phyloP scores from a whole-genome alignment of 1,140 invertebrate genomes.

The Trichonephila inaurata region DNA sequence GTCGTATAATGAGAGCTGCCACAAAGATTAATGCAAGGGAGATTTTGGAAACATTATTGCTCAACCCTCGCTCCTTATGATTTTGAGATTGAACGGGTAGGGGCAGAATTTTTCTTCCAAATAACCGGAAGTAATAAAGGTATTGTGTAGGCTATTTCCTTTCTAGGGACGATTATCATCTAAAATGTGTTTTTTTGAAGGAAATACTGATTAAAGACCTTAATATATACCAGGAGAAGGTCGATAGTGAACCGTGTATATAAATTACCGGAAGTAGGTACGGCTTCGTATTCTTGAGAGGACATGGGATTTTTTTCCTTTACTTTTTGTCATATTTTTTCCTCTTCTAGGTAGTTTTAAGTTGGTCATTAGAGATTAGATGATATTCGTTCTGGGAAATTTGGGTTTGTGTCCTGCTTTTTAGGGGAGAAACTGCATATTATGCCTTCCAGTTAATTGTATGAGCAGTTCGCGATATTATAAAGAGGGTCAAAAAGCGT shows the following conservation, averaged over 20 bases:
- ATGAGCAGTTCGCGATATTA: too few species aligned
- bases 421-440: too few species aligned
- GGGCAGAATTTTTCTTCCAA: neutral
- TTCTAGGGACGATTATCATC: slow-evolving; percentile 42
- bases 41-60: slow-evolving; percentile 13
- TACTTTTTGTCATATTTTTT: neutral
- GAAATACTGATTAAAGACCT: slow-evolving; percentile 21
- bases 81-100: neutral
- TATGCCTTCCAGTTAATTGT: too few species aligned
- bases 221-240: slow-evolving; percentile 28
- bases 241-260: neutral
- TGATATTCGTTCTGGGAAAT: too few species aligned
- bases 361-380: too few species aligned
- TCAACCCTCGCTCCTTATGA: neutral
- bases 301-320: neutral
- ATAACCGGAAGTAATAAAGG: slow-evolving; percentile 35
- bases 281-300: neutral
- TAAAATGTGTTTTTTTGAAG: slow-evolving; percentile 43
- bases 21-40: slow-evolving; percentile 42
- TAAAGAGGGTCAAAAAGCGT: too few species aligned
- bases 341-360: neutral
- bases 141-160: slow-evolving; percentile 44
- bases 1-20: slow-evolving; percentile 56
- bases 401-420: too few species aligned
- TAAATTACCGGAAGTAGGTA: slow-evolving; percentile 42